Conservation (phyloP, 2,797 vertebrate species). For the Periparus ater region DNA sequence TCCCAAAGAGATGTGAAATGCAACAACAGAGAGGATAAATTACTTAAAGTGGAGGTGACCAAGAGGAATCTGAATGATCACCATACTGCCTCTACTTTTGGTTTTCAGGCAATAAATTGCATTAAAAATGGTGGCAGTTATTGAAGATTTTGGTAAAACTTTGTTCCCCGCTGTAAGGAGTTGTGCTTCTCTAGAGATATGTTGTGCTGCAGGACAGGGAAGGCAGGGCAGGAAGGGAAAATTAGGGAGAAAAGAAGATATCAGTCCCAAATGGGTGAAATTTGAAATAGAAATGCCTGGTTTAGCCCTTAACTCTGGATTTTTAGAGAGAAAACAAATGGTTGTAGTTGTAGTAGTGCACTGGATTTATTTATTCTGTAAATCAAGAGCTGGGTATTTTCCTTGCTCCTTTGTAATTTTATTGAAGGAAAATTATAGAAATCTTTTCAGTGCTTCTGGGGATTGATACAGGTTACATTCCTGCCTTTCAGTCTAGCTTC, state of each 20-base stretch:
- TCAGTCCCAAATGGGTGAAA: background rate
- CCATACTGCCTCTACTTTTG: background rate
- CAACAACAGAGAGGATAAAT: background rate
- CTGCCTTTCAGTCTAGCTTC: background rate
- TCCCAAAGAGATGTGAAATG: background rate
- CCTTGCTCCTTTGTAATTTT: background rate
- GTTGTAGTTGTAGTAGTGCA: background rate
- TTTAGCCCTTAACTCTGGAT: background rate
- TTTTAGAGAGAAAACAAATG: background rate
- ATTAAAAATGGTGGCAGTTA: background rate
- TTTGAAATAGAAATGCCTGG: background rate
- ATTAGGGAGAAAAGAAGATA: background rate
- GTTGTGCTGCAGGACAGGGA: background rate
- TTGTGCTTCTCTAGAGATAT: background rate
- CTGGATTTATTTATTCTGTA: background rate
- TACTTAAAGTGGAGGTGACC: background rate
- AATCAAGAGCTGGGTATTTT: background rate
- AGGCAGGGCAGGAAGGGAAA: background rate
- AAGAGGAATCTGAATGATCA: background rate
- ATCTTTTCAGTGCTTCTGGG: background rate
- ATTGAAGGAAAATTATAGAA: background rate
- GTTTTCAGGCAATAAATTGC: background rate
- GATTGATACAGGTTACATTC: background rate
- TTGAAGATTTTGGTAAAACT: background rate
- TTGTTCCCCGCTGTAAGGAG: background rate